Base-by-base conservation (phyloP, 2,113 vertebrate species). In the Vicugna pacos region DNA sequence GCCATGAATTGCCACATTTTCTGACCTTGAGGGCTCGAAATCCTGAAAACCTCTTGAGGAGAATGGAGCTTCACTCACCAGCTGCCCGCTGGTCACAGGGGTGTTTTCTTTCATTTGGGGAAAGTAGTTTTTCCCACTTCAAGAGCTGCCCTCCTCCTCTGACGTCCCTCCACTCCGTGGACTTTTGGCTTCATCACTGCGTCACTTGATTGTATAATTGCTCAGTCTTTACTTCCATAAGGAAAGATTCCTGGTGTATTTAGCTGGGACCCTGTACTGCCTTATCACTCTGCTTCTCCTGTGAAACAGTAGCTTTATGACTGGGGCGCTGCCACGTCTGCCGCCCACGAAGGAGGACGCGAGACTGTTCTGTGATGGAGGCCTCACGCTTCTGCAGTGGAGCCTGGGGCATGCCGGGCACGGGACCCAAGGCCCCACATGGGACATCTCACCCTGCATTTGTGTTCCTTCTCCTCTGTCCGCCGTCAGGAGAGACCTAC, bases 371-470 rank as follows among this genome's bases (percentile, higher is more conserved):
- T 42, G 38, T 42, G 38, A 42, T 42, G 38, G 38, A 42, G 38
- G 38, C 38, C 38, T 42, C 38, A 42, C 20, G 2, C 30, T 1
- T 11, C 3, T 0, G 6, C 19, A 8, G 0, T 1, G 22, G 17
- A 26, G 48, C 32, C 15, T 20, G 58, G 92, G n/a, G 79, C 67
- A 32, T 4, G 8, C 8, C 14, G n/a, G 8, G 0, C 0, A 7
- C 0, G 0, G 16, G 20, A 10, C 35, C 38, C 11, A 16, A 22
- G 26, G 15, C 46, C 19, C 26, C 56, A 14, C 9, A 0, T 48
- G 6, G 0, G 3, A 32, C 0, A 0, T 2, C 12, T 42, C 20
- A 9, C 42, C 8, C 0, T 1, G 30, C 4, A 1, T 11, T 17
- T 0, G 2, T 1, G 5, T 14, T 14, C 6, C 0, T 46, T 6